Evolutionary conservation across 2,797 vertebrate genomes (phyloP).

Genomic region (Jordanella pulchra): DNA sequence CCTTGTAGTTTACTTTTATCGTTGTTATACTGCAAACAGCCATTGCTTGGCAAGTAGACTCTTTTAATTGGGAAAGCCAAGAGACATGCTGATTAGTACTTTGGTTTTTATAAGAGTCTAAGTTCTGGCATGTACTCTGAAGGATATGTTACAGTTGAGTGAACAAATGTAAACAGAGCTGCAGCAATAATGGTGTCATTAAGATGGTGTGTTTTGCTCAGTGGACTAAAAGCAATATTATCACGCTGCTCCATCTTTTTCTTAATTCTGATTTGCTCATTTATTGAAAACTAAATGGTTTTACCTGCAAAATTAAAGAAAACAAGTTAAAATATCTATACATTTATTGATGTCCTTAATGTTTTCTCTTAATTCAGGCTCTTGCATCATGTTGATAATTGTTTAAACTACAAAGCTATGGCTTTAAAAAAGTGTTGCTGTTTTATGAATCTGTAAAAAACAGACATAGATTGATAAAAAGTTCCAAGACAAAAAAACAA

Average conservation of each 20-base stretch:
- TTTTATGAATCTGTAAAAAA: constrained; percentile 28
- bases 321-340: neutral
- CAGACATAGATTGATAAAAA: constrained; percentile 7
- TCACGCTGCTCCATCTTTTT: neutral
- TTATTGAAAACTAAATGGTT: neutral
- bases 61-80: constrained; percentile 63
- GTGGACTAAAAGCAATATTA: constrained; percentile 5
- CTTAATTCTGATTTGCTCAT: neutral
- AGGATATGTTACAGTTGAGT: constrained; percentile 23
- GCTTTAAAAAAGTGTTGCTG: no score
- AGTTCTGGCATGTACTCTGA: constrained; percentile 41
- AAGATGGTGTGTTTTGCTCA: constrained; percentile 14
- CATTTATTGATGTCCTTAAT: neutral
- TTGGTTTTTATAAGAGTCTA: constrained; percentile 60
- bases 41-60: constrained; percentile 45
- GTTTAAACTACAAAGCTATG: constrained; percentile 24
- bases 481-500: constrained; percentile 37
- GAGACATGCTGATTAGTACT: constrained; percentile 59
- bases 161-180: constrained; percentile 44
- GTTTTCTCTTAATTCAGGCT: neutral
- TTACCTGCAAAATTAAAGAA: neutral
- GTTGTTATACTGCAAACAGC: constrained; percentile 55
- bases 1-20: constrained; percentile 41
- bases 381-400: constrained; percentile 28
- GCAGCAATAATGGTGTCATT: constrained; percentile 25